Evolutionary conservation across 2,888 invertebrate genomes (phyloP), one percentile per base, ranked within the genome.

Genomic region (Catocala sponsa): DNA sequence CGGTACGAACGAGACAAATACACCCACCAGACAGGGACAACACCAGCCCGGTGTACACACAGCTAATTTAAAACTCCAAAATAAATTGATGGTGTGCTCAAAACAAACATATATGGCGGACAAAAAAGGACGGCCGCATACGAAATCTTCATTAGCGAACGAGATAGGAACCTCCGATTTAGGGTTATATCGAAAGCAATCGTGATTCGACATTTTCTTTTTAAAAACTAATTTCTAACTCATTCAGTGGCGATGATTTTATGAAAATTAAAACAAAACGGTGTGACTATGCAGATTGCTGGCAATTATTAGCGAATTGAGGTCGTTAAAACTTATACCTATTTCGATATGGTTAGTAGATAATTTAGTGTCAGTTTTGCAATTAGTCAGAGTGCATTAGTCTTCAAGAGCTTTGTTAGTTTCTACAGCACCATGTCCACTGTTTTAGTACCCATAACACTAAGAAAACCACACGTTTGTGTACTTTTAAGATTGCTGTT

Each of bases 51-150:
- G 87, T 89, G 91, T 83, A 72, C 83, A 82, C 88, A 87, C 88
- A 82, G 85, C 89, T 92, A 91, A 92, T 93, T 92, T 91, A 89
- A 92, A 93, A 92, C 91, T 84, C 86, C 87, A 90, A 91, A 91
- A 92, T 92, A 92, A 84, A 94, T 92, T 93, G 94, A 94, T 89
- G 91, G 88, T 86, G 90, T 90, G 85, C 88, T 91, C 90, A 92
- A 94, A 94, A 92, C 92, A 94, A 94, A 94, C 93, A 94, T 90
- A 91, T 82, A 91, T 91, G 91, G 91, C 92, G 88, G 91, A 93
- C 91, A 91, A 92, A 93, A 92, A 92, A 92, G 91, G 90, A 91
- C 84, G 89, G 88, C 78, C 79, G 83, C 80, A 91, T 90, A 90
- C 91, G 87, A 88, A 92, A 90, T 90, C 91, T 89, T 89, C 88